These are phyloP conservation scores for Rhopalosiphum padi DNA, from an alignment of 1,140 invertebrate genomes.

Conservation along the genomic window DNA sequence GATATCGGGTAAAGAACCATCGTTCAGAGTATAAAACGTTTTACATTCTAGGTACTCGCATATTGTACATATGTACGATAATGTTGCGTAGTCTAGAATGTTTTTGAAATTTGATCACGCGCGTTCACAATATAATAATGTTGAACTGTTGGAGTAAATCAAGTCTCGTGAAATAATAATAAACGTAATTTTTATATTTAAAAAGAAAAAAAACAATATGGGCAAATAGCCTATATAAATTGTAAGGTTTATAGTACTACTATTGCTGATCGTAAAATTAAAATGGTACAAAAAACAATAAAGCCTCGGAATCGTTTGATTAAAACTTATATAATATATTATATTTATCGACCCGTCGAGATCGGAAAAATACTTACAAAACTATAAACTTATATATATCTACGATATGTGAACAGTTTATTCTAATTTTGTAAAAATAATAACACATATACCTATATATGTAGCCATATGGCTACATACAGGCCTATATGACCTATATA, in stretches of 20 bases:
- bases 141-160: background rate
- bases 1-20: background rate
- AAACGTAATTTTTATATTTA: background rate
- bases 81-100: background rate
- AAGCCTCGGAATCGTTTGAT: background rate
- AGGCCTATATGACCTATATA: background rate
- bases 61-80: background rate
- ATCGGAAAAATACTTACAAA: background rate
- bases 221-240: background rate
- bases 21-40: background rate
- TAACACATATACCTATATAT: background rate
- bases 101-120: slow-evolving; percentile 41
- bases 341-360: background rate
- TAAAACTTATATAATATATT: background rate
- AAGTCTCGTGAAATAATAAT: background rate
- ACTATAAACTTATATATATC: background rate
- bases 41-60: background rate
- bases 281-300: background rate
- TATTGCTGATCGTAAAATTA: background rate
- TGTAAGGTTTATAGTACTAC: background rate
- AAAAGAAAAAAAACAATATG: background rate
- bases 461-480: background rate
- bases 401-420: background rate
- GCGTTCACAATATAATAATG: background rate
- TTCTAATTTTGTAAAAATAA: background rate